These are phyloP conservation scores for Pristionchus exspectatus DNA, from an alignment of 2,888 invertebrate genomes.

Conservation along the genomic window DNA sequence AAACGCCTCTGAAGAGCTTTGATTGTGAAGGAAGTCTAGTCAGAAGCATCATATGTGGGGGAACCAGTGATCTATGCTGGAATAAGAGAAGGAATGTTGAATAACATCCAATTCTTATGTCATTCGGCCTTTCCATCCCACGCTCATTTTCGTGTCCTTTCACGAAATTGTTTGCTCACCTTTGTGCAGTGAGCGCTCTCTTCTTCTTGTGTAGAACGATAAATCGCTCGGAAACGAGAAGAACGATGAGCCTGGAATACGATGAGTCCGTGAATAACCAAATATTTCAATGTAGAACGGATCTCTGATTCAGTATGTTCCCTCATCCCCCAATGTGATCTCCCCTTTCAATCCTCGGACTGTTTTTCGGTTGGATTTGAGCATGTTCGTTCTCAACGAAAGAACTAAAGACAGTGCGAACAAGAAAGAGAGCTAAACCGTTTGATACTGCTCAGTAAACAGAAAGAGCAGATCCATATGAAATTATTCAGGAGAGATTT, in stretches of 20 bases:
- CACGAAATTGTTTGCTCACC: slow-evolving; percentile 56
- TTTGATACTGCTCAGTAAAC: neutral
- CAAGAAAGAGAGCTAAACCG: neutral
- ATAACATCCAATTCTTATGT: neutral
- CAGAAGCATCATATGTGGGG: neutral
- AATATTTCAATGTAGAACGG: neutral
- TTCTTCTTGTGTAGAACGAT: slow-evolving; percentile 68
- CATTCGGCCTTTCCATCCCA: neutral
- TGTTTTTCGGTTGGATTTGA: neutral
- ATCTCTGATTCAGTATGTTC: neutral
- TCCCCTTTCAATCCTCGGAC: slow-evolving; percentile 13
- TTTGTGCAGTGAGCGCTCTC: slow-evolving; percentile 65
- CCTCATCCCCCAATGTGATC: neutral
- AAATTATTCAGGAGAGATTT: neutral
- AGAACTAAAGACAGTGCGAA: neutral
- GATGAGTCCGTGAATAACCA: neutral
- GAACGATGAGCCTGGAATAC: slow-evolving; percentile 63
- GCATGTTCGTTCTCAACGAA: neutral
- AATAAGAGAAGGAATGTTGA: too few relatives aligned
- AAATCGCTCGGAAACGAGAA: slow-evolving; percentile 74
- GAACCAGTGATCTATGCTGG: neutral
- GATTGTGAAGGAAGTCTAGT: neutral
- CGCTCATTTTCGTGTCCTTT: neutral
- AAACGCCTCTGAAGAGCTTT: neutral
- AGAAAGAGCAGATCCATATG: neutral